Conservation (phyloP, 64 coral and sea anemone genomes). For the Montipora capricornis region DNA sequence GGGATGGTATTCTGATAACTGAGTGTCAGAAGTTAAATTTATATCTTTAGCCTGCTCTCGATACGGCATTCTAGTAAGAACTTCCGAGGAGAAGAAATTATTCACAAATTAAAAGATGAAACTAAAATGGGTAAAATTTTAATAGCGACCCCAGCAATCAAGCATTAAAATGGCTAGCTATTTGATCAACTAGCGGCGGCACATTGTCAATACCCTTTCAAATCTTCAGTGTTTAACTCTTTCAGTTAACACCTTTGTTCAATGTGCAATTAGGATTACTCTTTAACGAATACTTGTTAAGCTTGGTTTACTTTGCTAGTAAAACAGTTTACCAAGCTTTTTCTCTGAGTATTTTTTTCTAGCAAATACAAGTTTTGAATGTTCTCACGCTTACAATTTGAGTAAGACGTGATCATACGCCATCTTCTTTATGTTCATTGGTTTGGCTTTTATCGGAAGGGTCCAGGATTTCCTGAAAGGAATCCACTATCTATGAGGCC, state of each 20-base stretch:
- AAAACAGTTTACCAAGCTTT: not conserved
- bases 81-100: no score
- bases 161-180: not conserved
- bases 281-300: slow-evolving; percentile 10
- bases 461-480: no score
- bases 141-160: no score
- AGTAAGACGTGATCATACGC: not conserved
- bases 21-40: no score
- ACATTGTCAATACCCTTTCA: not conserved
- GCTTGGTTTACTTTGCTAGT: not conserved
- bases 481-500: no score
- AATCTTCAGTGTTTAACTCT: not conserved
- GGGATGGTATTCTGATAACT: no score
- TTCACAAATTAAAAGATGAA: no score
- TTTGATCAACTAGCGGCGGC: not conserved
- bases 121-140: no score
- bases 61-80: no score
- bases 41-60: no score
- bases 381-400: not conserved
- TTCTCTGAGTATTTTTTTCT: not conserved
- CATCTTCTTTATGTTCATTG: not conserved
- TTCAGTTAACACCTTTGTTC: not conserved
- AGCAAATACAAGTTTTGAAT: not conserved
- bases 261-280: not conserved
- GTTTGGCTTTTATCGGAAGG: no score